Base-by-base conservation (phyloP, 2,113 vertebrate species). In the Lophotis ruficrista region DNA sequence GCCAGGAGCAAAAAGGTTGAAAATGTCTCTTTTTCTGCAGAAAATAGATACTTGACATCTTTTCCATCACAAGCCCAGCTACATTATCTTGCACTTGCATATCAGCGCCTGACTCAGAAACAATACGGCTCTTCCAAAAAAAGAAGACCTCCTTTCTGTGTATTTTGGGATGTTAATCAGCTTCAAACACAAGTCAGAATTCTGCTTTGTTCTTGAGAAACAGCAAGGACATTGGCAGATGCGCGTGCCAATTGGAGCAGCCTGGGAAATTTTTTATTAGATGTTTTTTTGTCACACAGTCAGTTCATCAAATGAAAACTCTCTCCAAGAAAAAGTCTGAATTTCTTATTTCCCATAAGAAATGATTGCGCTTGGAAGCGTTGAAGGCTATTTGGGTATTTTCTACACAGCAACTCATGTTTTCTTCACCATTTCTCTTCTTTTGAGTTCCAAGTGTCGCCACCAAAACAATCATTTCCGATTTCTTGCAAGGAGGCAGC, bases 141-240 rank as follows among this genome's bases (percentile, higher is more conserved):
- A 96, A 96, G 96, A 92, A 89, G 95, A 93, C 95, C 93, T 97
- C 89, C 81, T 96, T 97, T 95, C 91, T 94, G 89, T 58, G 77
- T 96, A 96, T 96, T 96, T 97, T 96, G 87, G 89, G 95, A 96
- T 6, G 54, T 87, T 96, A 93, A 94, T 97, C 93, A 92, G 87
- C 91, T 94, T 96, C 95, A 94, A 83, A 82, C 0, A 8, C 69
- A 71, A 95, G 84, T 87, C 83, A 95, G 87, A 94, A 78, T 84
- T 91, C 94, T 96, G 91, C 69, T 87, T 91, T 83, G 73, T 93
- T 95, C 96, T 94, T 95, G 77, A 45, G 96, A 93, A 91, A 89
- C 69, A 82, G 87, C 81, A 95, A 95, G 93, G 95, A 94, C 87
- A 1, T 92, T 91, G 87, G 85, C 95, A 95, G 95, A 73, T 90